Evolutionary conservation across 1,140 invertebrate genomes (phyloP), one percentile per base, ranked within the genome.

Genomic region (Odontomachus brunneus): DNA sequence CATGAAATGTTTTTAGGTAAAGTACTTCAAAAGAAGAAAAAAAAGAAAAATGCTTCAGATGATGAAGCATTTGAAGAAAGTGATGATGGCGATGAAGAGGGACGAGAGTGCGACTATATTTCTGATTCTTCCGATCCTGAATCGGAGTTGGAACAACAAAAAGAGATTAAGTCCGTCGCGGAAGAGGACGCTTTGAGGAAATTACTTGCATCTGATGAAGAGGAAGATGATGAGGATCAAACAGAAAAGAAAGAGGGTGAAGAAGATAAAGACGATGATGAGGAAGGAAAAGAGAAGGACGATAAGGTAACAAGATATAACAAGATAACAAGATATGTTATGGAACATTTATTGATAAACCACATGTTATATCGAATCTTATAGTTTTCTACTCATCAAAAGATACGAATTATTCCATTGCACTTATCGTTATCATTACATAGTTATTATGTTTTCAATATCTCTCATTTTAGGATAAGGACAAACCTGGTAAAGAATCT

Each of bases 81-180:
- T 90, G 98, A 99, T 94, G 98, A 99, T 93, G 98, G 98, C 0
- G 98, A 99, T 93, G 98, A 97, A 91, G 98, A 99, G 95, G 98
- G 98, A 0, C 94, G 97, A 83, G 98, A 99, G 95, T 95, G 96
- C 76, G 97, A 98, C 93, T 98, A 98, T 88, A 97, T 98, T 88
- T 97, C 97, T 2, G 97, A 98, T 90, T 97, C 97, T 4, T 97
- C 97, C 19, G 97, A 97, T 86, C 97, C 97, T 11, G 97, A 97
- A 90, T 96, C 96, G 53, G 97, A 97, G 94, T 95, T 95, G 44
- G 97, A 96, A 93, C 94, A 94, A 84, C 96, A 95, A 87, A 97
- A 96, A 90, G 96, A 96, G 93, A 95, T 96, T 93, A 97, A 97
- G 90, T 95, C 97, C 87, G 98, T 98, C 0, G 97, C 97, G 5